A percentile compares a stretch with the other conserved stretches of the same genome.
Conservation (phyloP, 2,113 vertebrate species). For the Catharus bicknelli region DNA sequence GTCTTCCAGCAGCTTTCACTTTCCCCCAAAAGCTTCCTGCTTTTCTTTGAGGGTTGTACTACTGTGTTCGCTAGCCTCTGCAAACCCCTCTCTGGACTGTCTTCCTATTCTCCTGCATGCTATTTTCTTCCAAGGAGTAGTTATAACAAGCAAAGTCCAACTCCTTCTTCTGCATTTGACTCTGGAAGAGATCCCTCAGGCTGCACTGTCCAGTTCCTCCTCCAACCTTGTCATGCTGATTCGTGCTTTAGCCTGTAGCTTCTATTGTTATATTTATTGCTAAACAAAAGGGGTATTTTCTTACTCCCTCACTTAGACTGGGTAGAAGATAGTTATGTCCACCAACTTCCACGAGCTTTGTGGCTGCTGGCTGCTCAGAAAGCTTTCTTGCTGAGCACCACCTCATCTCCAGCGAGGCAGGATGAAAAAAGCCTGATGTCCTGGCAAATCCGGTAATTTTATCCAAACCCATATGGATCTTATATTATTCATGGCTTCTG, state of each 20-base stretch:
- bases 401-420: not conserved
- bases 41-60: not conserved
- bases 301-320: not conserved
- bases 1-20: not conserved
- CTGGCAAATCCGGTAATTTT: not conserved
- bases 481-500: slow-evolving; percentile 1
- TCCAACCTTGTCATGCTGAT: slow-evolving; percentile 42
- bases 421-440: not conserved
- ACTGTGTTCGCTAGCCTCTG: not conserved
- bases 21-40: not conserved
- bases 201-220: not conserved
- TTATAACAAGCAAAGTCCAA: not conserved
- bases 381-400: not conserved
- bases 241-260: slow-evolving; percentile 42
- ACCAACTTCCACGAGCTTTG: not conserved
- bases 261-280: slow-evolving; percentile 52
- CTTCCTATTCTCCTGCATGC: not conserved
- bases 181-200: slow-evolving; percentile 27
- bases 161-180: not conserved
- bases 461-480: not conserved
- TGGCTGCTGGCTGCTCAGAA: not conserved
- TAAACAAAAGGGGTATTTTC: slow-evolving; percentile 42
- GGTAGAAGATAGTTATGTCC: not conserved
- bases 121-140: slow-evolving; percentile 10
- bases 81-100: not conserved